Evolutionary conservation across 1,140 invertebrate genomes (phyloP), one percentile per base, ranked within the genome.

Genomic region (Drosophila grimshawi): DNA sequence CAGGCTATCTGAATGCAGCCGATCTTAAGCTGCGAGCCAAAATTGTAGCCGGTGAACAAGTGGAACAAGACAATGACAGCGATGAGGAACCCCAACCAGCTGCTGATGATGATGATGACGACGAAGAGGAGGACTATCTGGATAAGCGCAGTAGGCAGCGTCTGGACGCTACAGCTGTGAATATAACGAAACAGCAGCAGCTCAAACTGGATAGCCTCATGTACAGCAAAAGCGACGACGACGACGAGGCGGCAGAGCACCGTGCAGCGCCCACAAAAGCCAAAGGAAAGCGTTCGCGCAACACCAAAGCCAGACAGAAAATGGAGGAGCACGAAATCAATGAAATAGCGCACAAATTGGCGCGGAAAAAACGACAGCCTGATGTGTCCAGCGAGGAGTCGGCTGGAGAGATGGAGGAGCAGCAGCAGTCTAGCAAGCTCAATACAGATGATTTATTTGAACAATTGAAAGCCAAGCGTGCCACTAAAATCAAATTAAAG

Each of bases 11-110:
- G 35, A 92, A 90, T 45, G 67, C 85, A 2, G 72, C 86, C 4
- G 93, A 93, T 29, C 92, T 95, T 27, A 93, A 93, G 70, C 11
- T 90, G 4, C 72, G 92, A 3, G 86, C 81, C 2, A 71, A 81
- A 71, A 86, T 92, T 30, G 43, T 92, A 3, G 69, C 57, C 2
- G 92, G 91, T 3, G 92, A 91, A 32, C 82, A 93, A 32, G 92
- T 93, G 10, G 73, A 69, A 11, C 64, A 27, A 8, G 69, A 70
- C 48, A 45, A 59, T 27, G 55, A 55, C 45, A 62, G 41, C 39
- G 60, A 78, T 4, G 63, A 11, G 33, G 43, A 49, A 30, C 33
- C 29, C 11, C 49, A 33, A 39, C 46, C 41, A 43, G 75, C 6
- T 30, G 49, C 29, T 7, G 63, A 67, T 2, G 35, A 8, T n/a